Percentiles rank a stretch among this genome's conserved stretches.
Evolutionary conservation across 2,888 invertebrate genomes (phyloP).

Genomic region (Cantharis nigra): DNA sequence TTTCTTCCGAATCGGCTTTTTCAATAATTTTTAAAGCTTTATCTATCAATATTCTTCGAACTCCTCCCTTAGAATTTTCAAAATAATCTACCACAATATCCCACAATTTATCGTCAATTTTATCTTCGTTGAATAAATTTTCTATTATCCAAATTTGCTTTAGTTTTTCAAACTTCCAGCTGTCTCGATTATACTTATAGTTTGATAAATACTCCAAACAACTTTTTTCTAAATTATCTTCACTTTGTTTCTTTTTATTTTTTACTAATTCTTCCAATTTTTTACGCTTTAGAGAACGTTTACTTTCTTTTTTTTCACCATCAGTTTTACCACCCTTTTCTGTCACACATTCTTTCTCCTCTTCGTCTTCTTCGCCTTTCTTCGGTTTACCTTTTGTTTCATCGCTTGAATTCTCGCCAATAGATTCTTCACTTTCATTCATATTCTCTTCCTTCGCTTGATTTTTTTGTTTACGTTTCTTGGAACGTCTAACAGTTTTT

Average conservation of each 20-base stretch:
- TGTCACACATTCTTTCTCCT: slow-evolving; percentile 69
- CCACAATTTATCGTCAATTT: slow-evolving; percentile 68
- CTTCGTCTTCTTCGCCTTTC: slow-evolving; percentile 58
- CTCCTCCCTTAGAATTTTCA: slow-evolving; percentile 69
- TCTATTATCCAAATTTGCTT: slow-evolving; percentile 78
- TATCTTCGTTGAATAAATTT: slow-evolving; percentile 65
- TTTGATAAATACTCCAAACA: slow-evolving; percentile 70
- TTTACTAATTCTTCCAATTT: slow-evolving; percentile 63
- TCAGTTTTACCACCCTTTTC: slow-evolving; percentile 61
- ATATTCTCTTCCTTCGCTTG: neutral
- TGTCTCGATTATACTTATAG: slow-evolving; percentile 71
- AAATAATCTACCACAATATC: slow-evolving; percentile 72
- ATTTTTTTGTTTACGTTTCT: neutral
- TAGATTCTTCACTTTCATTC: neutral
- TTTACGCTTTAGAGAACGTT: slow-evolving; percentile 68
- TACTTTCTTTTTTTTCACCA: slow-evolving; percentile 62
- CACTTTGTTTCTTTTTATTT: slow-evolving; percentile 59
- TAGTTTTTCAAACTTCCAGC: slow-evolving; percentile 83
- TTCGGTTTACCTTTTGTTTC: neutral
- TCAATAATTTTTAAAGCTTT: slow-evolving; percentile 69
- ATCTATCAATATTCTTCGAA: slow-evolving; percentile 64
- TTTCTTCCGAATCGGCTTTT: slow-evolving; percentile 62
- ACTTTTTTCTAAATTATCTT: slow-evolving; percentile 63
- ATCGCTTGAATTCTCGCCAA: slow-evolving; percentile 4
- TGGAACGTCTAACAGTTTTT: neutral